Percentiles rank a stretch among this genome's conserved stretches.
Conservation (phyloP, 2,113 vertebrate species). For the Chloebia gouldiae region DNA sequence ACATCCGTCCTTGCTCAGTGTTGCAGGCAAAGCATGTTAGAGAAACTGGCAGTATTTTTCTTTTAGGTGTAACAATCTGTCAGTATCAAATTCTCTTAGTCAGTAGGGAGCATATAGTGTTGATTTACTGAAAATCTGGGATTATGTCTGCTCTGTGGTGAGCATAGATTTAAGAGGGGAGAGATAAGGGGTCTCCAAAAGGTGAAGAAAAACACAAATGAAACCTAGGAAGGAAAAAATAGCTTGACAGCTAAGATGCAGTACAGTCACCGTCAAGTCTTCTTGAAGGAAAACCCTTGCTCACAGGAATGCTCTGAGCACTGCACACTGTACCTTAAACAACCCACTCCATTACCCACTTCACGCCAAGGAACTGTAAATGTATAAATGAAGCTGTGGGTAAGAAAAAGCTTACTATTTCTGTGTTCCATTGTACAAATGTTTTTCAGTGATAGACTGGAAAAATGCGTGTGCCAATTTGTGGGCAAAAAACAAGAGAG, state of each 20-base stretch:
- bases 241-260: slow-evolving; percentile 77
- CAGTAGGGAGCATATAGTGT: slow-evolving; percentile 82
- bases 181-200: slow-evolving; percentile 79
- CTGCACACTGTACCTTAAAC: background rate
- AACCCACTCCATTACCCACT: slow-evolving; percentile 46
- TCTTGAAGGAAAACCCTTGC: slow-evolving; percentile 58
- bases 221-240: slow-evolving; percentile 76
- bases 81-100: slow-evolving; percentile 84
- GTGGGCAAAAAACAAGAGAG: background rate
- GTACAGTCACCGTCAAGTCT: slow-evolving; percentile 52
- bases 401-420: background rate
- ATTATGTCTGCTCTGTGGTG: slow-evolving; percentile 81
- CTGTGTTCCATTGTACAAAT: background rate
- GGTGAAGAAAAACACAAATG: slow-evolving; percentile 82
- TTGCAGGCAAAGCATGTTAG: slow-evolving; percentile 67
- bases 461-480: accelerated
- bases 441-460: background rate
- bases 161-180: slow-evolving; percentile 80
- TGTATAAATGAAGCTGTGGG: background rate
- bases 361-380: background rate
- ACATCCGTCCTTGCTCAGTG: slow-evolving; percentile 35
- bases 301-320: background rate
- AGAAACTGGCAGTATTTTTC: slow-evolving; percentile 78
- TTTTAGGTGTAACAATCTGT: slow-evolving; percentile 82
- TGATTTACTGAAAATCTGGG: slow-evolving; percentile 86